Base-by-base conservation (phyloP, 2,113 vertebrate species). In the Glaucidium brasilianum region DNA sequence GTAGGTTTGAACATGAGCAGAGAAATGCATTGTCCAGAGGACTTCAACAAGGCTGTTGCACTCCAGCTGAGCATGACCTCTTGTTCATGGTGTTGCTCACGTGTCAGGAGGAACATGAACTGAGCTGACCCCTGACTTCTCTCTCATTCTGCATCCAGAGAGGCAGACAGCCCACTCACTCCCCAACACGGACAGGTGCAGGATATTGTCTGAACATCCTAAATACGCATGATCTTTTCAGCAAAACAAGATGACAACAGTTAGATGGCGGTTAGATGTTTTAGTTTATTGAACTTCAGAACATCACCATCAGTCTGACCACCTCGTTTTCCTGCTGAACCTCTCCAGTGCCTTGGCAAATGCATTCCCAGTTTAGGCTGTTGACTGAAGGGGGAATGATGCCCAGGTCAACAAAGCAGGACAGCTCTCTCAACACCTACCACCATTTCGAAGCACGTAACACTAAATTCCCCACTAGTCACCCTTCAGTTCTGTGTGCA, bases 131-230 rank as follows among this genome's bases (percentile, higher is more conserved):
- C 35, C 78, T 3, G 12, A 67, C 21, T 85, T 67, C 49, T 39
- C 45, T 67, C 49, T 43, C 49, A 2, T 62, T 63, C 71, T 39
- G 39, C 0, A 0, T 15, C 41, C 55, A 69, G 25, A 22, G 10
- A 63, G 35, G 39, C 45, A 87, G 73, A 32, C 32, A 81, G 50
- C 25, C 32, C 5, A 1, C 41, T 85, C 25, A 16, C 18, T 56
- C 72, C 34, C 75, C 63, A 32, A 4, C 45, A 32, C 0, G 8
- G 27, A n/a, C 17, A 53, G 71, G 43, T 34, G 43, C 32, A 55
- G 43, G 41, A 34, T 11, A 34, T 9, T 59, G n/a, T 17, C 79
- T 37, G 52, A 85, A 63, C 20, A 52, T 8, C 67, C 67, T 47
- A 59, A 85, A 62, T 34, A 72, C 4, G 1, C 17, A 1, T 1